Percentiles rank a stretch among this genome's conserved stretches.
These are phyloP conservation scores for Eurois occulta DNA, from an alignment of 2,888 invertebrate species.

Conservation along the genomic window DNA sequence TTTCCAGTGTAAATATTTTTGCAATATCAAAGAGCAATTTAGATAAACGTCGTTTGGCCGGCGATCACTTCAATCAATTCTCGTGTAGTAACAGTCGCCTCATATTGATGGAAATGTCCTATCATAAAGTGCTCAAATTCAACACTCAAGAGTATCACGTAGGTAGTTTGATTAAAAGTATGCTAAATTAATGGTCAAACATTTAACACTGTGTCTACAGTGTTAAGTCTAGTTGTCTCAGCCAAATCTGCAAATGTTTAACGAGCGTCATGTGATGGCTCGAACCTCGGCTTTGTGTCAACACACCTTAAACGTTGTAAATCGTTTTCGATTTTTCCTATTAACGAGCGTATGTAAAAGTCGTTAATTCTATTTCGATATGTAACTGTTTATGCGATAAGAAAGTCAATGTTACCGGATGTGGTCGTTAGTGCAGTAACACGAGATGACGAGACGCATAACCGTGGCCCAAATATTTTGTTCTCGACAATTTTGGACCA, in stretches of 20 bases:
- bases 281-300: slow-evolving; percentile 24
- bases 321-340: slow-evolving; percentile 62
- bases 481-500: slow-evolving; percentile 83
- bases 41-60: slow-evolving; percentile 55
- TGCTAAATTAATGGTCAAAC: slow-evolving; percentile 46
- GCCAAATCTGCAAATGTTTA: slow-evolving; percentile 59
- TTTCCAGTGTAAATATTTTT: slow-evolving; percentile 59
- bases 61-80: slow-evolving; percentile 60
- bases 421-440: slow-evolving; percentile 82
- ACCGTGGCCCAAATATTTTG: slow-evolving; percentile 88
- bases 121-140: slow-evolving; percentile 30
- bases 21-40: slow-evolving; percentile 60
- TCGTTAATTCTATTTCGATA: slow-evolving; percentile 81
- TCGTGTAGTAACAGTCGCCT: slow-evolving; percentile 43
- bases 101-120: slow-evolving; percentile 30
- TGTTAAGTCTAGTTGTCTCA: slow-evolving; percentile 24
- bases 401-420: slow-evolving; percentile 90
- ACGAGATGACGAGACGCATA: slow-evolving; percentile 83
- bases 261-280: slow-evolving; percentile 27
- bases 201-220: slow-evolving; percentile 38
- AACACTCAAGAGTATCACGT: slow-evolving; percentile 25
- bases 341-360: slow-evolving; percentile 71
- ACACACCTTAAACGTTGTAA: slow-evolving; percentile 42
- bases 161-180: slow-evolving; percentile 25
- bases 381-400: slow-evolving; percentile 83